Evolutionary conservation across 2,797 vertebrate genomes (phyloP), one percentile per base, ranked within the genome.

Genomic region (Argya squamiceps): DNA sequence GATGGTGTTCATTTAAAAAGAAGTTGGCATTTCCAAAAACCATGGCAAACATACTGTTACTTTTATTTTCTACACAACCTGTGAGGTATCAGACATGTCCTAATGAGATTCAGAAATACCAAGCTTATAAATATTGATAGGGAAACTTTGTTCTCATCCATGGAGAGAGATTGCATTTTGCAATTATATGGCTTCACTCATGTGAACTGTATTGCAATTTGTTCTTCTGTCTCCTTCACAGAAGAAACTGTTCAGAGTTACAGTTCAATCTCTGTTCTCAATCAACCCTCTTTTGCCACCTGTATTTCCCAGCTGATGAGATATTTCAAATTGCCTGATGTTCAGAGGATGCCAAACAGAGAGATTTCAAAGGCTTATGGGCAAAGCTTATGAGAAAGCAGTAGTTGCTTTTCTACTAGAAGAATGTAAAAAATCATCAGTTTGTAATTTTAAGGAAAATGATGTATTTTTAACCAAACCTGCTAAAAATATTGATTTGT

Each of bases 51-150:
- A 62, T 37, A 77, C 60, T 5, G 12, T 91, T 89, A 67, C 79
- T 97, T 95, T 88, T 92, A 78, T 94, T 94, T 92, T 83, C 84
- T 81, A 55, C 30, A 46, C 81, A 88, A 82, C 64, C 62, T 93
- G 56, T 79, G 71, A 94, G 93, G 59, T 87, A 94, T 62, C 84
- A 81, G 88, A 82, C 65, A 41, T 62, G 60, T 92, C 85, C 73
- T 94, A 96, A 97, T 94, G 88, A 95, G 77, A 97, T 96, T 94
- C 93, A 87, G 85, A 95, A 96, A 94, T 83, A 85, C 17, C 32
- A 70, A 39, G 37, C 52, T 85, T 96, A 95, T 95, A 96, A 96
- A 97, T 97, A 95, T 95, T 91, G 95, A 96, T 96, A 46, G 65
- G 64, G 60, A 85, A 84, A 89, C 60, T 82, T 88, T 3, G 39